Conservation (phyloP, 2,113 vertebrate genomes). For the Cryptotis parvus region DNA sequence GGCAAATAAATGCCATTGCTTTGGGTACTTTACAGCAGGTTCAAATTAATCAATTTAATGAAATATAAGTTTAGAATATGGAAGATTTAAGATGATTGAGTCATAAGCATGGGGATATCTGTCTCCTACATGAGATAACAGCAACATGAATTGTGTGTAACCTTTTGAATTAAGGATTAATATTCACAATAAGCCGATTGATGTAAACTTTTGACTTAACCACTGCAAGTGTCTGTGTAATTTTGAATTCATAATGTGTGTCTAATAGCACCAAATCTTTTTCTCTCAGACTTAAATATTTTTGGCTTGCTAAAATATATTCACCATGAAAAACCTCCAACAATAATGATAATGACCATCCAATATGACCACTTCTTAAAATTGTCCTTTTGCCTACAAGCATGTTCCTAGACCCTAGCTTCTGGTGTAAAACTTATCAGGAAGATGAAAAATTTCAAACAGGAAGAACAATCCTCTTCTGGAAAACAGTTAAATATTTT, state of each 20-base stretch:
- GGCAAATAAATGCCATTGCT: neutral
- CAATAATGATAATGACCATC: neutral
- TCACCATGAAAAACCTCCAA: neutral
- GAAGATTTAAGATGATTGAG: neutral
- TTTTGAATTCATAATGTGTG: neutral
- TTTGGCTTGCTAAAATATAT: neutral
- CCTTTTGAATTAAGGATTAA: neutral
- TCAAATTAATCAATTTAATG: neutral
- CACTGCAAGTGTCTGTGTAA: neutral
- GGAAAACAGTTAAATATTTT: neutral
- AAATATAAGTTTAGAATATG: neutral
- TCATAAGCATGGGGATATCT: neutral
- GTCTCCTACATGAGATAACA: neutral
- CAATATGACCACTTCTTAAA: accelerated
- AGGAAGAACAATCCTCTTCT: neutral
- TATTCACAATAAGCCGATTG: neutral
- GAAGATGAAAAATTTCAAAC: neutral
- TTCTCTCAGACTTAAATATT: too few species aligned
- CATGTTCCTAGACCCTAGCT: neutral
- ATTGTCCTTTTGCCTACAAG: neutral
- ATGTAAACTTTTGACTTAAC: neutral
- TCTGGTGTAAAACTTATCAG: neutral
- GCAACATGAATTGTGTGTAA: neutral
- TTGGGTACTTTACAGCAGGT: neutral
- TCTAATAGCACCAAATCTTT: neutral